A percentile compares a stretch with the other conserved stretches of the same genome.
These are phyloP conservation scores for Nysson spinosus DNA, from an alignment of 2,888 invertebrate genomes.

Conservation along the genomic window DNA sequence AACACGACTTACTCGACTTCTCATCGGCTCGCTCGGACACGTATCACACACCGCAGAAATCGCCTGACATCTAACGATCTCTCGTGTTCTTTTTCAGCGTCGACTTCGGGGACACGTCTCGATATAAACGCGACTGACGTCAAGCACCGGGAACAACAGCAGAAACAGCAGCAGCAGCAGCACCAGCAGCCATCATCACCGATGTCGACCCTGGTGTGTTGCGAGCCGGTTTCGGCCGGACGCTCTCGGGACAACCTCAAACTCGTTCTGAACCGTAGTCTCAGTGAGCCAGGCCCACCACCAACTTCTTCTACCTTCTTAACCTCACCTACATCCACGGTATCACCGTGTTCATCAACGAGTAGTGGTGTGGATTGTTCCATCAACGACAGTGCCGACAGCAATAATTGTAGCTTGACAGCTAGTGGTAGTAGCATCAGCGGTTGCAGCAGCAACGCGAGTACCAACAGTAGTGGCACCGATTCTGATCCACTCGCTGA, in stretches of 20 bases:
- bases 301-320: slow-evolving; percentile 54
- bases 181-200: slow-evolving; percentile 27
- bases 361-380: slow-evolving; percentile 56
- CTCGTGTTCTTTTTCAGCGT: slow-evolving; percentile 43
- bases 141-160: slow-evolving; percentile 39
- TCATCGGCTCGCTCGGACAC: no score
- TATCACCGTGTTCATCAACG: slow-evolving; percentile 62
- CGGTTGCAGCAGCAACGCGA: slow-evolving; percentile 34
- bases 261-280: slow-evolving; percentile 80
- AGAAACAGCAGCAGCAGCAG: slow-evolving; percentile 20
- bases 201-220: slow-evolving; percentile 79
- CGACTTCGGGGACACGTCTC: slow-evolving; percentile 55
- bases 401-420: slow-evolving; percentile 35
- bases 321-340: slow-evolving; percentile 66
- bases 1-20: no score
- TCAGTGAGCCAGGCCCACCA: slow-evolving; percentile 80
- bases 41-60: not conserved
- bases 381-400: slow-evolving; percentile 40
- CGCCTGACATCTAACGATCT: slow-evolving; percentile 27
- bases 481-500: slow-evolving; percentile 37
- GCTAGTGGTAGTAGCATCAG: slow-evolving; percentile 40
- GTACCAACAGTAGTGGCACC: slow-evolving; percentile 29
- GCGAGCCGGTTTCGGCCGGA: slow-evolving; percentile 76
- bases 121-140: slow-evolving; percentile 63
- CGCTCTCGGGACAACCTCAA: slow-evolving; percentile 80